phyloP scores from a whole-genome alignment of 2,888 invertebrate species.

The Limnephilus auricula region DNA sequence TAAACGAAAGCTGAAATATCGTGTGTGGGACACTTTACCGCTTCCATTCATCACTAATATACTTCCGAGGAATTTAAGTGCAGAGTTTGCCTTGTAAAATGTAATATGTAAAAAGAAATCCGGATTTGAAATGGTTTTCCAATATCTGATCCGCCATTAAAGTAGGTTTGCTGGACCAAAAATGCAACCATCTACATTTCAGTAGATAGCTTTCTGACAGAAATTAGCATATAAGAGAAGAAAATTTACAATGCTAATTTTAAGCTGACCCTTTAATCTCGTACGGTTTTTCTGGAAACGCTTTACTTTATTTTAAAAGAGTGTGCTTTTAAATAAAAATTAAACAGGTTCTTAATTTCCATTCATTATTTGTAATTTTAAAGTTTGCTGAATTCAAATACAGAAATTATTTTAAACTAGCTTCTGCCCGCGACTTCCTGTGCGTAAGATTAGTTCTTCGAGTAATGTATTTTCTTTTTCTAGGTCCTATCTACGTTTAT shows the following conservation, averaged over 20 bases:
- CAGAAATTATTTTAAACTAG: too few relatives aligned
- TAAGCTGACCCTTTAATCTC: neutral
- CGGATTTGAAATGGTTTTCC: neutral
- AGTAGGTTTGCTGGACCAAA: neutral
- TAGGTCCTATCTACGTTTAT: too few relatives aligned
- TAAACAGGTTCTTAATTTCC: neutral
- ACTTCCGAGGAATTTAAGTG: neutral
- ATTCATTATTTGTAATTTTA: too few relatives aligned
- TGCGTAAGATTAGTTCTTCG: too few relatives aligned
- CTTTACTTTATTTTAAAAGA: neutral
- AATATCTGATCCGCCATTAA: neutral
- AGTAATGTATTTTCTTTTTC: too few relatives aligned
- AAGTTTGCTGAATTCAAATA: too few relatives aligned
- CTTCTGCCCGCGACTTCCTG: too few relatives aligned
- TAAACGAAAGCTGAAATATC: constrained; percentile 2
- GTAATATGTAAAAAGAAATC: neutral
- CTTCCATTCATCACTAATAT: neutral
- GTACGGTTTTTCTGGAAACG: neutral
- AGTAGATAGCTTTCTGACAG: neutral
- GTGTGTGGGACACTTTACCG: neutral
- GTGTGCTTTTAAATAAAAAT: neutral
- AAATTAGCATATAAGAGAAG: neutral
- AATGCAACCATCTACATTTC: neutral
- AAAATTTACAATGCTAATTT: neutral
- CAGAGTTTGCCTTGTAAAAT: neutral